Evolutionary conservation across 1,140 invertebrate genomes (phyloP), one percentile per base, ranked within the genome.

Genomic region (Nebria ingens): DNA sequence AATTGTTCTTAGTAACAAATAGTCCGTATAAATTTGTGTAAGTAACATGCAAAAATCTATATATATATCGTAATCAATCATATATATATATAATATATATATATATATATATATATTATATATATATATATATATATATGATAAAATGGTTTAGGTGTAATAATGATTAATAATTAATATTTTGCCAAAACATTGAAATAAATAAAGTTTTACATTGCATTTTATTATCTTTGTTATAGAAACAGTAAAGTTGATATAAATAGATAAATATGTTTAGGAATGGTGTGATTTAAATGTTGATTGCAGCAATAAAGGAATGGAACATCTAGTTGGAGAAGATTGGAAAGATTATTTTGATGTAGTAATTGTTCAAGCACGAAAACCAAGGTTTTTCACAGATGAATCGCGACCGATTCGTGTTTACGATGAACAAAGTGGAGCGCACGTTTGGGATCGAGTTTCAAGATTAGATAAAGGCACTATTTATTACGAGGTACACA

Each of bases 1-100:
- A 96, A 71, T 76, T 97, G 62, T 98, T 98, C 71, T 73, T 98
- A 17, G 91, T 98, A 1, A 97, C 95, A 6, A 98, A 98, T 67
- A 97, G 93, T 73, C 93, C 93, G 0, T 98, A 86, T 70, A 84
- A 87, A 62, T 98, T 98, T 80, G 93, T 97, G 93, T 97, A 80
- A 87, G 90, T 84, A n/a, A n/a, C n/a, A n/a, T n/a, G n/a, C n/a
- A n/a, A n/a, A n/a, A n/a, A 34, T 1, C 20, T n/a, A 20, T 20
- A 50, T 17, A 38, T 34, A 53, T n/a, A n/a, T n/a, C n/a, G n/a
- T n/a, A n/a, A n/a, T n/a, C n/a, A n/a, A n/a, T n/a, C n/a, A n/a
- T n/a, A n/a, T n/a, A n/a, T n/a, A n/a, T n/a, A n/a, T n/a, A n/a
- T n/a, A n/a, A n/a, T n/a, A n/a, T n/a, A n/a, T n/a, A n/a, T n/a